Conservation (phyloP, 2,888 invertebrate species). For the Leptinotarsa tumamoca region DNA sequence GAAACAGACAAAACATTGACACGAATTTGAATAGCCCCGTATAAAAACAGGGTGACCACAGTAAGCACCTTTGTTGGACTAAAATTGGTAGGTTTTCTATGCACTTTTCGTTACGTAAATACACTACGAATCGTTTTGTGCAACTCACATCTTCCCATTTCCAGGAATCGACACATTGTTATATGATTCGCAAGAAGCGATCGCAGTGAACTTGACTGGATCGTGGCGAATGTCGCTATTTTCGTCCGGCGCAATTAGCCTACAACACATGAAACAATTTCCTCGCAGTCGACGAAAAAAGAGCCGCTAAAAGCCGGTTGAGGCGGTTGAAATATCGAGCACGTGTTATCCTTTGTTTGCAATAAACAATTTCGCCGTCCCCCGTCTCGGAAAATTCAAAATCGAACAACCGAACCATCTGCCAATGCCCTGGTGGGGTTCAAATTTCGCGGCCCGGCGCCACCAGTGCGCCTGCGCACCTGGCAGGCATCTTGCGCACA, state of each 20-base stretch:
- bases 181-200: not conserved
- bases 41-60: too few relatives aligned
- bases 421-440: slow-evolving; percentile 39
- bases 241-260: not conserved
- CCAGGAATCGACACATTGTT: too few relatives aligned
- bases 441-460: slow-evolving; percentile 49
- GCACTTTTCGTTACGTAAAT: too few relatives aligned
- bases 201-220: slow-evolving; percentile 8
- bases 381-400: slow-evolving; percentile 29
- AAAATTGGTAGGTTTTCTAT: too few relatives aligned
- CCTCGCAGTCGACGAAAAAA: slow-evolving; percentile 25
- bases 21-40: too few relatives aligned
- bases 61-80: too few relatives aligned
- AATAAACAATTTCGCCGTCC: slow-evolving; percentile 48
- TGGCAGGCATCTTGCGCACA: slow-evolving; percentile 65
- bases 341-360: slow-evolving; percentile 58
- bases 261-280: slow-evolving; percentile 31
- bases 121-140: too few relatives aligned
- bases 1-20: too few relatives aligned
- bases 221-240: not conserved
- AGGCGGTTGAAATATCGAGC: slow-evolving; percentile 44
- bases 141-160: too few relatives aligned
- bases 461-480: slow-evolving; percentile 66
- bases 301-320: slow-evolving; percentile 39
- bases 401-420: slow-evolving; percentile 35